phyloP scores from a whole-genome alignment of 2,113 vertebrate species.

The Ictalurus punctatus region DNA sequence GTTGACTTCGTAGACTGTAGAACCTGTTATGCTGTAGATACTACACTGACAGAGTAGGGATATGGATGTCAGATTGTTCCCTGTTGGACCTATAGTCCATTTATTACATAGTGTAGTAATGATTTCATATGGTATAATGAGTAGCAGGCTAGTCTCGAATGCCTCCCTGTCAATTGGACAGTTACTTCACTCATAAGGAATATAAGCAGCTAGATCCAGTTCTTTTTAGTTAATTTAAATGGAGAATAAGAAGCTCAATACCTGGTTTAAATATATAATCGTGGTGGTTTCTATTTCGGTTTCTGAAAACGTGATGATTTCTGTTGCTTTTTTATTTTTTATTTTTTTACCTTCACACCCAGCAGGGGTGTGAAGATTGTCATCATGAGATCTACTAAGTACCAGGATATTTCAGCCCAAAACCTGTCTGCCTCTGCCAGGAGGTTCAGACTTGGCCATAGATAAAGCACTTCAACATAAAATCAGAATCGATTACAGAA shows the following conservation, averaged over 20 bases:
- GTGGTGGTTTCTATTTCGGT: too few species aligned
- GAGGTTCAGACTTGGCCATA: background rate
- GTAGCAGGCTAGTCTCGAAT: background rate
- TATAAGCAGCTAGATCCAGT: background rate
- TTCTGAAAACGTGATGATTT: too few species aligned
- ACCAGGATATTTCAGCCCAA: background rate
- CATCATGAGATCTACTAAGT: background rate
- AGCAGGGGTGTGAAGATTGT: background rate
- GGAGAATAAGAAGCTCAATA: background rate
- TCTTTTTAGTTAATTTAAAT: background rate
- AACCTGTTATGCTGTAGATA: background rate
- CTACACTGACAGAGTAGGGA: background rate
- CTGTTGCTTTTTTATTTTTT: too few species aligned
- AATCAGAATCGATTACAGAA: background rate
- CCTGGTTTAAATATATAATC: background rate
- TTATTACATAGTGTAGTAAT: background rate
- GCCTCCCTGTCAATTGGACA: background rate
- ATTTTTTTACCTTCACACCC: too few species aligned
- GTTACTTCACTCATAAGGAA: background rate
- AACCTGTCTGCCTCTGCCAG: background rate
- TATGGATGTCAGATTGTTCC: background rate
- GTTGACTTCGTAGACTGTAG: background rate
- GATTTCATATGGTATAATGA: background rate
- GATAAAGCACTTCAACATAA: background rate
- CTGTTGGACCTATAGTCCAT: background rate